Base-by-base conservation (phyloP, 2,113 vertebrate genomes). In the Labeo rohita region DNA sequence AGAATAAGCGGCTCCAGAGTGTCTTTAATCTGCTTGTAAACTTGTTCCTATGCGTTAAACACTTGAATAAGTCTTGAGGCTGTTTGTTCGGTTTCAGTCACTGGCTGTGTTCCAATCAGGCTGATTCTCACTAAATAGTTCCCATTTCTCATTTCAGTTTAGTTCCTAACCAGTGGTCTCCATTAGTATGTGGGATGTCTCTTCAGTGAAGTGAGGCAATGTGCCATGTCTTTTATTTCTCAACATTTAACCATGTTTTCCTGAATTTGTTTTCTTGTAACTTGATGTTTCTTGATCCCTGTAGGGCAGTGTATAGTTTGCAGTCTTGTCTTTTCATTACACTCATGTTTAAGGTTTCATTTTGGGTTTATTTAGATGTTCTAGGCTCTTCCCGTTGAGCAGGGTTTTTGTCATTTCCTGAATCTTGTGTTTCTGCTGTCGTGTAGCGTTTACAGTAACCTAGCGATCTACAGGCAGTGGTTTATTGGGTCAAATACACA, bases 401-500 rank as follows among this genome's bases (percentile, higher is more conserved):
- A 18, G 72, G 43, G 1, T 85, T 77, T 77, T 34, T 63, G n/a
- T 12, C 6, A 12, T 80, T 80, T 61, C 54, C 11, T 80, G 13
- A 2, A 28, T 56, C 34, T 78, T 15, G 3, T 68, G 34, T 80
- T 56, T 36, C 66, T 52, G 84, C 50, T 59, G 34, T 34, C 0
- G 21, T 85, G 66, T 28, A 28, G 61, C 6, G n/a, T 73, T 18
- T 86, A 80, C 36, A 15, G 84, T 77, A 61, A 85, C 76, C 59
- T 2, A 13, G 52, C n/a, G 45, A 66, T 34, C 9, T 66, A 66
- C 43, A 81, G 8, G 8, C 56, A 28, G 36, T 45, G 2, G 21
- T 68, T 66, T 50, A 23, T 81, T 66, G 12, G 23, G 61, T 49
- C 8, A 28, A 61, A 45, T 80, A 2, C 61, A 66, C 61, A 34